phyloP scores from a whole-genome alignment of 2,888 invertebrate genomes.

The Rhamphomyia laevipes region DNA sequence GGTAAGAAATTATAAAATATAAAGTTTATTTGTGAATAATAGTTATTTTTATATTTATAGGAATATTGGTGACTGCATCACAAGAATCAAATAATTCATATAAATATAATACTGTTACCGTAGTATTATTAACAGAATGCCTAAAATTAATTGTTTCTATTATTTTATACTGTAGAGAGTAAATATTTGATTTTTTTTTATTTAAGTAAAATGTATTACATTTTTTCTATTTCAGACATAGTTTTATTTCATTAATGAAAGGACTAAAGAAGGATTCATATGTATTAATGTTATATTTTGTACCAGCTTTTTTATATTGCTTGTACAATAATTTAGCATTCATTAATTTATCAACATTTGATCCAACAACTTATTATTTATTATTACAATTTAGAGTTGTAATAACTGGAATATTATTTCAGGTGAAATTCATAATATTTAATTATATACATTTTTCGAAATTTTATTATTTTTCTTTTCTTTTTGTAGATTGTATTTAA shows the following conservation, averaged over 20 bases:
- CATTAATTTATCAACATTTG: slow-evolving; percentile 78
- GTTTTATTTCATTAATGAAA: slow-evolving; percentile 19
- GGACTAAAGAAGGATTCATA: slow-evolving; percentile 47
- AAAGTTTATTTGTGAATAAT: no score
- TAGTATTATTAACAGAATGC: slow-evolving; percentile 78
- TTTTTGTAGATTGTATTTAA: slow-evolving; percentile 68
- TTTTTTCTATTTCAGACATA: neutral
- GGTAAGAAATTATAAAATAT: slow-evolving; percentile 46
- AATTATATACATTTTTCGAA: neutral
- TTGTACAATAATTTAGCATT: slow-evolving; percentile 91
- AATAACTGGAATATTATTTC: slow-evolving; percentile 82
- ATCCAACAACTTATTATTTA: slow-evolving; percentile 89
- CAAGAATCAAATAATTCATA: slow-evolving; percentile 71
- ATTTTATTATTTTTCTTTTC: slow-evolving; percentile 1
- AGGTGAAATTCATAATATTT: slow-evolving; percentile 58
- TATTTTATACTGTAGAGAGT: slow-evolving; percentile 58
- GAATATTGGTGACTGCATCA: slow-evolving; percentile 82
- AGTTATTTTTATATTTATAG: slow-evolving; percentile 42
- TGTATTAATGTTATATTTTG: slow-evolving; percentile 69
- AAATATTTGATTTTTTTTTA: slow-evolving; percentile 38
- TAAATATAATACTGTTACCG: slow-evolving; percentile 76
- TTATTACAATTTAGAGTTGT: slow-evolving; percentile 84
- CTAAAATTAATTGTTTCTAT: slow-evolving; percentile 68
- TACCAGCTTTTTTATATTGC: slow-evolving; percentile 85
- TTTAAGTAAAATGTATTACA: no score